A percentile compares a stretch with the other conserved stretches of the same genome.
phyloP scores from a whole-genome alignment of 2,797 vertebrate species.

The Taenioides sp. region DNA sequence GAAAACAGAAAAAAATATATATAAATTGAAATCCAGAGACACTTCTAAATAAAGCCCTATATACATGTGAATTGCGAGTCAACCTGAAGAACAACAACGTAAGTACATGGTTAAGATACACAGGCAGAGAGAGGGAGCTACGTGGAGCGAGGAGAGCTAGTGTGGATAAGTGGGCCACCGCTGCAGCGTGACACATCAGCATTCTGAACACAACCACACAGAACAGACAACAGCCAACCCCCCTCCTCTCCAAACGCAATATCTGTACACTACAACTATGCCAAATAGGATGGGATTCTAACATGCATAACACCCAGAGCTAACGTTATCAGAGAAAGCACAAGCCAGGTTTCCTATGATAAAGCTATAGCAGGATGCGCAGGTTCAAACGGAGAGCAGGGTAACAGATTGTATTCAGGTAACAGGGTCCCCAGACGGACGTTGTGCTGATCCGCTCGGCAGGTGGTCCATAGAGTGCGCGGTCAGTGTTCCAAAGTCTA shows the following conservation, averaged over 20 bases:
- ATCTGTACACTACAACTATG: conserved; percentile 11
- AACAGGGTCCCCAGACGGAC: conserved; percentile 16
- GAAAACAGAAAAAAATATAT: too few relatives aligned
- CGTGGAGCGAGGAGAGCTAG: conserved; percentile 69
- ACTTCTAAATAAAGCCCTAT: background rate
- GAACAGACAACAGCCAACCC: conserved; percentile 56
- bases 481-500: background rate
- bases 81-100: background rate
- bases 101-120: conserved; percentile 22
- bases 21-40: background rate
- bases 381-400: background rate
- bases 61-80: background rate
- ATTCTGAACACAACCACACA: conserved; percentile 76
- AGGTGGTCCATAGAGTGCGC: conserved; percentile 28
- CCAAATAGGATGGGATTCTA: conserved; percentile 16
- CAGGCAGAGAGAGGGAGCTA: conserved; percentile 10
- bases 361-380: conserved; percentile 19
- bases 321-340: conserved; percentile 28
- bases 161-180: conserved; percentile 80
- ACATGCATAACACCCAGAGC: conserved; percentile 15
- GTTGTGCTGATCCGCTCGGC: conserved; percentile 37
- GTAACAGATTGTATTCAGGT: conserved; percentile 15
- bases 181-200: conserved; percentile 84
- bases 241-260: conserved; percentile 8
- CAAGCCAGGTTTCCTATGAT: conserved; percentile 22